Base-by-base conservation (phyloP, 2,797 vertebrate genomes). In the Gorsachius magnificus region DNA sequence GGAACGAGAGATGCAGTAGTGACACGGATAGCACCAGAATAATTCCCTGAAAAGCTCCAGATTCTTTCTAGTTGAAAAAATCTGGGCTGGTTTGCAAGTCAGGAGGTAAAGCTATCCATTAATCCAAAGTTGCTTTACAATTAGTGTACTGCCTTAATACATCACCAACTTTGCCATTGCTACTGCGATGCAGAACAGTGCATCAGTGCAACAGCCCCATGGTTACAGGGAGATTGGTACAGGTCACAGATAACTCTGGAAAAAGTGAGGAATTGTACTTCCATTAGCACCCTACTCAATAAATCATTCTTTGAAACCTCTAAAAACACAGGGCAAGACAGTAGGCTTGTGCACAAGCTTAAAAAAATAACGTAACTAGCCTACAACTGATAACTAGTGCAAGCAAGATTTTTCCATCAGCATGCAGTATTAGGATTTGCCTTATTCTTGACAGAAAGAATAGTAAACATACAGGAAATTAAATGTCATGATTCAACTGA, bases 401-500 rank as follows among this genome's bases (percentile, higher is more conserved):
- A 78, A 11, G n/a, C 35, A 6, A 79, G 31, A 56, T 56, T 50
- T 66, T 51, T 20, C 45, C 51, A 56, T 57, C 35, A 72, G 28
- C 50, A 13, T 11, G 24, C 26, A 50, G 16, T 5, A 19, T 10
- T 20, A 41, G 43, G 21, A 65, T 85, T 91, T 93, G 31, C 29
- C 61, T 71, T 87, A 66, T 68, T 7, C 50, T 61, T 68, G 13
- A 64, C 5, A 61, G 29, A 91, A 93, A 93, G n/a, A 88, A 63
- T 25, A 71, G 71, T 31, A 87, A 93, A 93, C 26, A 68, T 28
- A 31, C 31, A 83, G 79, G 65, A 93, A 78, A 85, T 87, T 43
- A 77, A 89, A 36, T 81, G 45, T 38, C 65, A 71, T 13, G 22
- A 83, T 64, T 84, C 2, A 6, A 29, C 10, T 43, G n/a, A 74